A percentile compares a stretch with the other conserved stretches of the same genome.
These are phyloP conservation scores for Drosophila seguyi DNA, from an alignment of 1,140 invertebrate species.

Conservation along the genomic window DNA sequence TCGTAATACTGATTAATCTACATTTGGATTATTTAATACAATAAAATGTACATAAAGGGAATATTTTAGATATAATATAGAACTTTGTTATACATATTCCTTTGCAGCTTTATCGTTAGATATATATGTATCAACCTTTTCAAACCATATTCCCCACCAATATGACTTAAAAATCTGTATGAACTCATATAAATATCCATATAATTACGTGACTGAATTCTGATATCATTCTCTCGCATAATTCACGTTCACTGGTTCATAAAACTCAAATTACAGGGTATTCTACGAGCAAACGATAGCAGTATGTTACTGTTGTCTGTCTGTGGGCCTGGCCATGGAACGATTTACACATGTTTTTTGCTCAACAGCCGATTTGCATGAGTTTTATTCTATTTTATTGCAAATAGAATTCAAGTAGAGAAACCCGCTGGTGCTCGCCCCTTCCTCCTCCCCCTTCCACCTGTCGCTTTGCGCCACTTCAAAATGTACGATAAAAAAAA, in stretches of 20 bases:
- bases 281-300: constrained; percentile 4
- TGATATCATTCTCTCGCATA: neutral
- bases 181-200: neutral
- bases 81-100: neutral
- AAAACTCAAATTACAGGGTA: constrained; percentile 19
- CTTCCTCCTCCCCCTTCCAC: neutral
- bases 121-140: neutral
- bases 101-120: neutral
- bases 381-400: constrained; percentile 59
- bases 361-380: constrained; percentile 52
- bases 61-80: too few relatives aligned
- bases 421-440: constrained; percentile 6
- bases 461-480: constrained; percentile 47
- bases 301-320: constrained; percentile 38
- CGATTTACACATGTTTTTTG: constrained; percentile 41
- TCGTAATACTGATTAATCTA: too few relatives aligned
- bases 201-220: constrained; percentile 1
- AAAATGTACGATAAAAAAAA: constrained; percentile 76
- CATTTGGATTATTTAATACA: too few relatives aligned
- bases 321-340: constrained; percentile 49
- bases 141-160: neutral
- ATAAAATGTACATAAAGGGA: too few relatives aligned
- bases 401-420: constrained; percentile 61
- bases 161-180: neutral
- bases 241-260: neutral